phyloP scores from a whole-genome alignment of 2,888 invertebrate species.

The Lepeophtheirus nordmannii region DNA sequence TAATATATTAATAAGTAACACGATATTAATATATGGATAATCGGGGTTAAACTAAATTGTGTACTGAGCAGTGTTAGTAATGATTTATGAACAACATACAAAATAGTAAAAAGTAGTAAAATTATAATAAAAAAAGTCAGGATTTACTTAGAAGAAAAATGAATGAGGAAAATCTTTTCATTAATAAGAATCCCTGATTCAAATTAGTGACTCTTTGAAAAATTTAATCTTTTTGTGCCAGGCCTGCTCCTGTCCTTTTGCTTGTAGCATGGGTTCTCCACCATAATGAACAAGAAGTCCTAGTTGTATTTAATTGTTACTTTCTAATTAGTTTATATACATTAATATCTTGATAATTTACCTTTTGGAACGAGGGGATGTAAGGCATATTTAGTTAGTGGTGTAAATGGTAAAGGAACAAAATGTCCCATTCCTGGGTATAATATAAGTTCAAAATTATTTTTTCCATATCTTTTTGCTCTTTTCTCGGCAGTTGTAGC shows the following conservation, averaged over 20 bases:
- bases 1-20: too few relatives aligned
- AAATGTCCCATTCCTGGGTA: constrained; percentile 8
- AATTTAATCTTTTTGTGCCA: constrained; percentile 3
- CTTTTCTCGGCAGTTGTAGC: background rate
- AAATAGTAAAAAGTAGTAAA: too few relatives aligned
- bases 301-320: background rate
- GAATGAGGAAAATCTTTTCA: too few relatives aligned
- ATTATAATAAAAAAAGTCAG: too few relatives aligned
- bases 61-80: too few relatives aligned
- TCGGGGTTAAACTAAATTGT: too few relatives aligned
- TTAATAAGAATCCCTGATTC: background rate
- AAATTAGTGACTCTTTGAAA: background rate
- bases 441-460: background rate
- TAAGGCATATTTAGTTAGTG: background rate
- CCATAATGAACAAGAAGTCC: background rate
- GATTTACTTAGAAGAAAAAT: too few relatives aligned
- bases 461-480: background rate
- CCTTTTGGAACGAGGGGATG: background rate
- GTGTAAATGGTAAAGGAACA: background rate
- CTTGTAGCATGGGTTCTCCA: background rate
- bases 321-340: background rate
- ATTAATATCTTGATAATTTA: background rate
- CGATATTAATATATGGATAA: too few relatives aligned
- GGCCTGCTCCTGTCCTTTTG: background rate
- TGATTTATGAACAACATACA: too few relatives aligned